Evolutionary conservation across 1,140 invertebrate genomes (phyloP).

Genomic region (Tetramorium parvispinum): DNA sequence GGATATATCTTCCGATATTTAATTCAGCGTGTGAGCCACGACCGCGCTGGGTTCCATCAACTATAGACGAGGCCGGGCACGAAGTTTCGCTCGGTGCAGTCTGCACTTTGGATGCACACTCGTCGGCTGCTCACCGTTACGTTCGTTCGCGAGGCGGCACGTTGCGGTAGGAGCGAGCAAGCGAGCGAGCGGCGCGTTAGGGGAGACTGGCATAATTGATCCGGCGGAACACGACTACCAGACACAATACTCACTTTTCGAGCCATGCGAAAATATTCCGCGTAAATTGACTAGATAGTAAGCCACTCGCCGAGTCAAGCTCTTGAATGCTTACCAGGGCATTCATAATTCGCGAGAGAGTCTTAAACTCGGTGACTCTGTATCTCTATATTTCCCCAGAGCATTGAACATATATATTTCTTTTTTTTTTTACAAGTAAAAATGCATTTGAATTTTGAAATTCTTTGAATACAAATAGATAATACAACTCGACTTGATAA

Average conservation of each 20-base stretch:
- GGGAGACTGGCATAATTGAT: constrained; percentile 54
- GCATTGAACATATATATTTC: not conserved
- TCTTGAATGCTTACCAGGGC: constrained; percentile 30
- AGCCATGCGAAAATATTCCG: constrained; percentile 42
- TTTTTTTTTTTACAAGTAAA: not conserved
- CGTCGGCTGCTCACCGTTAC: constrained; percentile 34
- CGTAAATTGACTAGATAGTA: constrained; percentile 17
- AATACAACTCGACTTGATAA: not conserved
- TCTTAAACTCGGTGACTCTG: not conserved
- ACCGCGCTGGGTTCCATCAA: constrained; percentile 23
- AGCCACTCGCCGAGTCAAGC: constrained; percentile 7
- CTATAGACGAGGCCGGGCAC: constrained; percentile 29
- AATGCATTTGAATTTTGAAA: not conserved
- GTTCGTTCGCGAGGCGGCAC: constrained; percentile 18
- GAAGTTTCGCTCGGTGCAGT: constrained; percentile 36
- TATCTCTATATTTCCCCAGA: not conserved
- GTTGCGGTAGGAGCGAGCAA: constrained; percentile 3
- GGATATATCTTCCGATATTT: constrained; percentile 52
- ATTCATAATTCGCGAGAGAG: constrained; percentile 40
- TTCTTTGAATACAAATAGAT: not conserved
- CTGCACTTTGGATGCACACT: constrained; percentile 41
- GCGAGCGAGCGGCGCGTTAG: constrained; percentile 23
- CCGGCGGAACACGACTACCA: constrained; percentile 34
- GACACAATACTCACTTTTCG: constrained; percentile 46
- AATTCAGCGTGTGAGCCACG: constrained; percentile 45